These are phyloP conservation scores for Pseudopodoces humilis DNA, from an alignment of 2,113 vertebrate species.

Conservation along the genomic window DNA sequence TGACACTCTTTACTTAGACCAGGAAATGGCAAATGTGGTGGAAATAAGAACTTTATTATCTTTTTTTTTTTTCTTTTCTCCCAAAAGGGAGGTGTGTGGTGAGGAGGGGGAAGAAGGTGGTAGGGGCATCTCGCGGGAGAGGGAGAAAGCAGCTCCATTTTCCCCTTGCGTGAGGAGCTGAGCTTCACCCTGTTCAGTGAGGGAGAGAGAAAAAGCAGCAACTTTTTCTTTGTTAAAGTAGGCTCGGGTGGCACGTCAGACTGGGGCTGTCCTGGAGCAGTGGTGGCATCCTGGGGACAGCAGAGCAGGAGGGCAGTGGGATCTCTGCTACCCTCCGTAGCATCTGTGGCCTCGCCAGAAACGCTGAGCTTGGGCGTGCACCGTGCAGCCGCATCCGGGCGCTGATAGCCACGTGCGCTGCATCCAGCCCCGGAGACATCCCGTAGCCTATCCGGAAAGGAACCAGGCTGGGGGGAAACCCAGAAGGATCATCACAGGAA, in stretches of 20 bases:
- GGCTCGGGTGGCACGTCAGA: fast-evolving
- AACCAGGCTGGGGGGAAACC: not conserved
- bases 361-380: fast-evolving
- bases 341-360: not conserved
- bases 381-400: not conserved
- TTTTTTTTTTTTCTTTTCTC: not conserved
- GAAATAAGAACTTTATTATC: slow-evolving; percentile 75
- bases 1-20: slow-evolving; percentile 74
- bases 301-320: not conserved
- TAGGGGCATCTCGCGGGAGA: slow-evolving; percentile 28
- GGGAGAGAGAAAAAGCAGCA: not conserved
- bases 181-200: not conserved
- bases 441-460: not conserved
- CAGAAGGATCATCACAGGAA: not conserved
- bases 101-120: not conserved
- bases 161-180: not conserved
- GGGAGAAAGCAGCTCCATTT: not conserved
- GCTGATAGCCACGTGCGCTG: not conserved
- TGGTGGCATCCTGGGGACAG: not conserved
- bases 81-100: slow-evolving; percentile 9
- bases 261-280: not conserved
- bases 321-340: not conserved
- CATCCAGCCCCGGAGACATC: not conserved
- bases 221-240: not conserved
- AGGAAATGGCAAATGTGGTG: slow-evolving; percentile 74